Evolutionary conservation across 2,888 invertebrate species (phyloP), one percentile per base, ranked within the genome.

Genomic region (Drosophila parthenogenetica): DNA sequence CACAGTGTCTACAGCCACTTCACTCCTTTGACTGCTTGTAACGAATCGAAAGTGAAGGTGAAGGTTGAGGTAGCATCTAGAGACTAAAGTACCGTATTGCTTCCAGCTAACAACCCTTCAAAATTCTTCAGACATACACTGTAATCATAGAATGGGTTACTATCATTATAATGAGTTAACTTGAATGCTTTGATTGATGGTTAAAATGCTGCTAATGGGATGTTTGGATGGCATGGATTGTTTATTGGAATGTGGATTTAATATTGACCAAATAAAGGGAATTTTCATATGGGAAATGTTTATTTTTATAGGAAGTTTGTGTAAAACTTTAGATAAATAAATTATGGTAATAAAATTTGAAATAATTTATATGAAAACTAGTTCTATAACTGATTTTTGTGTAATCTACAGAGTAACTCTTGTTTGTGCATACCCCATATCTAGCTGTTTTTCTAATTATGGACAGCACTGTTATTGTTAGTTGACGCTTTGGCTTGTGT

Each of bases 41-140:
- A 42, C 29, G 14, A 42, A 10, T 29, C 10, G 13, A 25, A 17
- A 11, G 10, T 11, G 2, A n/a, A 11, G 16, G 32, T 13, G 10
- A 14, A 42, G 7, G 13, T n/a, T n/a, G 25, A n/a, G 5, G 13
- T 39, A 14, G 22, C 19, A 46, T 19, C 11, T 32, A 16, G 45
- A 17, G 40, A 39, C 16, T 43, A 39, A 42, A 55, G 22, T 39
- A 43, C 16, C 55, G 42, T 53, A 32, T 40, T 37, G 73, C 59
- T 62, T 50, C 51, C 45, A 71, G 64, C 61, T 48, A 54, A 43
- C 65, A 73, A 65, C 81, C 81, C 77, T 68, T 65, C 60, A 73
- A 51, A 17, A 61, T 45, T 45, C 46, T 70, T 68, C 53, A n/a
- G 42, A 13, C 0, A 32, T 61, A 61, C 60, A 35, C 65, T 79